phyloP scores from a whole-genome alignment of 2,888 invertebrate genomes.

The Dione vanillae region DNA sequence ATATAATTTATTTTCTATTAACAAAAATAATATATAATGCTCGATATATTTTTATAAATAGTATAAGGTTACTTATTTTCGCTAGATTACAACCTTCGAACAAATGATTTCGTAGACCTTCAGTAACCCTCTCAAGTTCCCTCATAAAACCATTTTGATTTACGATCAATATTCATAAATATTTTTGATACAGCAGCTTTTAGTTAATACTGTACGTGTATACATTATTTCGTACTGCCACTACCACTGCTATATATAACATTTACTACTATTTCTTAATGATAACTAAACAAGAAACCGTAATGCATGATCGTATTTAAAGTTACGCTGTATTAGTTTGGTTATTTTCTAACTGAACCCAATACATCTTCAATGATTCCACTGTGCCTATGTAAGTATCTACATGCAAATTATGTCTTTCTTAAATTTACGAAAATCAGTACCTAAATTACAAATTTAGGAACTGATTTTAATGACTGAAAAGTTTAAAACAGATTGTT shows the following conservation, averaged over 20 bases:
- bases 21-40: constrained; percentile 21
- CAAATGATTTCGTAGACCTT: constrained; percentile 41
- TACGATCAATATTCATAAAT: constrained; percentile 30
- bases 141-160: constrained; percentile 47
- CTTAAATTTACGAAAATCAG: neutral
- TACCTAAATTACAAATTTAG: too few species aligned
- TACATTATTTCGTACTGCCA: too few species aligned
- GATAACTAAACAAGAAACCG: too few species aligned
- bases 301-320: too few species aligned
- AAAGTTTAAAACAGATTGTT: constrained; percentile 12
- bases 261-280: too few species aligned
- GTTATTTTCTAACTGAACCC: too few species aligned
- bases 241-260: too few species aligned
- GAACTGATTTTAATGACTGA: neutral
- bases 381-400: neutral
- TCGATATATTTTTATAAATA: constrained; percentile 28
- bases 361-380: too few species aligned
- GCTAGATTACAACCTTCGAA: constrained; percentile 41
- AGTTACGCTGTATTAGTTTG: too few species aligned
- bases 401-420: neutral
- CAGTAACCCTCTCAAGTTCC: constrained; percentile 37
- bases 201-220: too few species aligned
- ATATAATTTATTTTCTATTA: too few species aligned
- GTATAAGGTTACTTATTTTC: constrained; percentile 38
- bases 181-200: neutral